phyloP scores from a whole-genome alignment of 92 coral and sea anemone genomes.

The Zoanthus solanderi region DNA sequence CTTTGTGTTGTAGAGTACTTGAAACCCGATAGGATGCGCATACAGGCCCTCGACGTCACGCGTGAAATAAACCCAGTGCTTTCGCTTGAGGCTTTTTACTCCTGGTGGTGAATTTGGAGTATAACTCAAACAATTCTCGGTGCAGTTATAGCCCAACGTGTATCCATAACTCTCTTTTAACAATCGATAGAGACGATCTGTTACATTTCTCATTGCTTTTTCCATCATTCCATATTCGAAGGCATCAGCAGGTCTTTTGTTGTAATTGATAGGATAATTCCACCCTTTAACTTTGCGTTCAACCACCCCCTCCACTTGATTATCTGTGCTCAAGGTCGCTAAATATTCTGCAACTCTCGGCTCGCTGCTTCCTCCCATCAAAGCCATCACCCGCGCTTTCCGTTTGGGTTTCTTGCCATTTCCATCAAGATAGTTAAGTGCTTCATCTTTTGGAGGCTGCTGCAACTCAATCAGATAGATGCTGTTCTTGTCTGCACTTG shows the following conservation, averaged over 20 bases:
- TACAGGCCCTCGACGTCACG: conserved; percentile 36
- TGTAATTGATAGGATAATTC: conserved; percentile 8
- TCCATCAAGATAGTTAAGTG: not conserved
- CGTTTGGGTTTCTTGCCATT: conserved; percentile 10
- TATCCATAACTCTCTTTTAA: conserved; percentile 41
- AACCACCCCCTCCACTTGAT: not conserved
- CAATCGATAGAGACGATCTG: conserved; percentile 15
- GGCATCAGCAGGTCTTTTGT: conserved; percentile 37
- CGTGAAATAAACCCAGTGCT: conserved; percentile 40
- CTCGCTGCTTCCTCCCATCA: not conserved
- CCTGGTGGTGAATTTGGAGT: conserved; percentile 41
- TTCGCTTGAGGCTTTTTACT: conserved; percentile 24
- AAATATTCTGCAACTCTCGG: conserved; percentile 13
- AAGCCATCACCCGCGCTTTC: conserved; percentile 42
- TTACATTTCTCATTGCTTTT: conserved; percentile 19
- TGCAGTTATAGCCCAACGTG: conserved; percentile 34
- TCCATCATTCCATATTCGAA: conserved; percentile 30
- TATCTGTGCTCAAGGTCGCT: conserved; percentile 6
- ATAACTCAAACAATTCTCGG: conserved; percentile 4
- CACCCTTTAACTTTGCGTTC: not conserved
- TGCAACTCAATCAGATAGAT: conserved; percentile 39
- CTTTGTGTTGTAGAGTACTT: conserved; percentile 46
- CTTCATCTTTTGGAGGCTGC: conserved; percentile 22
- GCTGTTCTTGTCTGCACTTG: conserved; percentile 33
- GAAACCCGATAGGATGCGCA: conserved; percentile 34